Conservation (phyloP, 92 coral and sea anemone genomes). For the Muricea muricata region DNA sequence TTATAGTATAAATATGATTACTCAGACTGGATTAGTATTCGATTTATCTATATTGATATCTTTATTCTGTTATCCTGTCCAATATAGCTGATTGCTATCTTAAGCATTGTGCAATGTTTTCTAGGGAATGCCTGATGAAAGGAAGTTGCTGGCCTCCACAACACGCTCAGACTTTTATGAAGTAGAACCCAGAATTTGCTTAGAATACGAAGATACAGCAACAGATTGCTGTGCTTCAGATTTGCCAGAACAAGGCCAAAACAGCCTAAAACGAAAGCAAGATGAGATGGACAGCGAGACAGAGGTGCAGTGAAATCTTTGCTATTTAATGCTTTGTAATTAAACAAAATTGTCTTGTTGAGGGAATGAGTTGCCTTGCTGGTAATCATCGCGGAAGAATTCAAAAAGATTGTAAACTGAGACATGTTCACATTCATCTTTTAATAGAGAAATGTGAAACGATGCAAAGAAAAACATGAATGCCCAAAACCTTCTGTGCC, state of each 20-base stretch:
- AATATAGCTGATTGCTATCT: no score
- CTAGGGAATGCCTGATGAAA: slow-evolving; percentile 72
- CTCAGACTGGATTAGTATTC: no score
- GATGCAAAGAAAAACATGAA: neutral
- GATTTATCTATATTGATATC: no score
- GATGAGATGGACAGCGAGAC: neutral
- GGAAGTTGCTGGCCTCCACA: slow-evolving; percentile 72
- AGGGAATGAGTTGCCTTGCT: no score
- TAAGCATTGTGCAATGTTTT: no score
- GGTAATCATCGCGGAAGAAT: no score
- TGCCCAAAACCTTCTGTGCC: neutral
- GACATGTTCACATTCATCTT: neutral
- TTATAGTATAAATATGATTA: no score
- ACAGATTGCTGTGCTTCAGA: slow-evolving; percentile 18
- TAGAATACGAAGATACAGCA: neutral
- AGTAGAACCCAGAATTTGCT: neutral
- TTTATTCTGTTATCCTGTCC: no score
- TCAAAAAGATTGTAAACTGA: no score
- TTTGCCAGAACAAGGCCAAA: neutral
- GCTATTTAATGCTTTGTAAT: no score
- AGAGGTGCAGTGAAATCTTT: neutral
- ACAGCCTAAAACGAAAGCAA: neutral
- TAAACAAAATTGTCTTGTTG: no score
- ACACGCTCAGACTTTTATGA: slow-evolving; percentile 54
- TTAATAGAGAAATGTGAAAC: neutral